Base-by-base conservation (phyloP, 2,888 invertebrate genomes). In the Neoitamus cyanurus region DNA sequence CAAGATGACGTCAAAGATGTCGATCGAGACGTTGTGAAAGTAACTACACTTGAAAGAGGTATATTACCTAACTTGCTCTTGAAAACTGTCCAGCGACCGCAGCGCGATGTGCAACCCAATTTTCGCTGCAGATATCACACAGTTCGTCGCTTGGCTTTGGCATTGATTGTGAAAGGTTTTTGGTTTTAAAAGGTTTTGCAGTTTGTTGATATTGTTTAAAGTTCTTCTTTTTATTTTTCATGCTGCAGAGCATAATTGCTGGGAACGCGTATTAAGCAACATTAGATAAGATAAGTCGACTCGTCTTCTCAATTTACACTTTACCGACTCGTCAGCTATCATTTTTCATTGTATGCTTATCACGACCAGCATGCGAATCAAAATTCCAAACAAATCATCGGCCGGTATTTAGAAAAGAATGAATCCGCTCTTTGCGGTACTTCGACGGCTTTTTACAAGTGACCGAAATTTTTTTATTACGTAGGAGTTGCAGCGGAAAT, bases 301-400 rank as follows among this genome's bases (percentile, higher is more conserved):
- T 58, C 25, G 20, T 7, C 7, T 58, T 58, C 9, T 25, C 3
- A 58, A 58, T 6, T 9, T 58, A 58, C 25, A 11, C 15, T 58
- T 9, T 9, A 15, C 25, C 58, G 15, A 58, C 1, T 58, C 20
- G 25, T 9, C 25, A 58, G 58, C 58, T 58, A 58, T 48, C 58
- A 58, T 7, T 58, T 58, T 58, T 58, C 25, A 2, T 25, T 58
- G 25, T 9, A 70, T 70, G 70, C 70, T 70, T 34, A 34, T 70
- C 70, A 70, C 70, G 70, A n/a, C 70, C n/a, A 70, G 7, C 9
- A 70, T 15, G 9, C 31, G 9, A 31, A 70, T 70, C 70, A 70
- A 70, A 70, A 70, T 70, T 70, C 70, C 30, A 70, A 70, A 70
- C 70, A 70, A 70, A 70, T 70, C 31, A 31, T 34, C 28, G 70